phyloP scores from a whole-genome alignment of 2,113 vertebrate genomes.

The Arizona elegans region DNA sequence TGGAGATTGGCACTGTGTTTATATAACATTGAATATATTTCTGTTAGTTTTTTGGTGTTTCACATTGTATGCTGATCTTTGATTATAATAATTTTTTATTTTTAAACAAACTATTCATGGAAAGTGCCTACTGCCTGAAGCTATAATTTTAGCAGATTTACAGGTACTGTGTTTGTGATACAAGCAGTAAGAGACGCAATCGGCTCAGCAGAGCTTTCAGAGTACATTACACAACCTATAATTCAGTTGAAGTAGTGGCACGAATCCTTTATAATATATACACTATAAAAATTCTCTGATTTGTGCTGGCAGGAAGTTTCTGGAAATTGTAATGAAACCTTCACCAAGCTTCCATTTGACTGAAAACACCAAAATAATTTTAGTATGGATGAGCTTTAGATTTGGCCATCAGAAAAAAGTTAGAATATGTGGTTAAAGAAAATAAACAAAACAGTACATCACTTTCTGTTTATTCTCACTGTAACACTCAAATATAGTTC shows the following conservation, averaged over 20 bases:
- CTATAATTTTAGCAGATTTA: slow-evolving; percentile 43
- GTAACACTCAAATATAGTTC: neutral
- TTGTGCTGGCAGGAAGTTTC: slow-evolving; percentile 30
- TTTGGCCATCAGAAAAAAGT: neutral
- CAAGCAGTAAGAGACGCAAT: slow-evolving; percentile 32
- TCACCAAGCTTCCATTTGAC: slow-evolving; percentile 16
- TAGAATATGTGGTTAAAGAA: neutral
- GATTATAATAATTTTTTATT: slow-evolving; percentile 30
- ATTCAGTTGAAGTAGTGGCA: slow-evolving; percentile 26
- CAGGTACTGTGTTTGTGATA: slow-evolving; percentile 17
- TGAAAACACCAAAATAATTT: slow-evolving; percentile 34
- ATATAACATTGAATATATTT: neutral
- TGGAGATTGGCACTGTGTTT: neutral
- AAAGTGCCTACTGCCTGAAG: slow-evolving; percentile 21
- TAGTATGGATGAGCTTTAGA: neutral
- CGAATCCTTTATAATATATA: slow-evolving; percentile 30
- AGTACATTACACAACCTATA: slow-evolving; percentile 37
- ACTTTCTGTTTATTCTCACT: neutral
- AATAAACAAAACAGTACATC: neutral
- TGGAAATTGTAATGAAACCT: slow-evolving; percentile 11
- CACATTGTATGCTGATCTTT: slow-evolving; percentile 1
- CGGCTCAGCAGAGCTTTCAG: slow-evolving; percentile 41
- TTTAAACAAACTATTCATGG: slow-evolving; percentile 26
- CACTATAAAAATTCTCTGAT: slow-evolving; percentile 35
- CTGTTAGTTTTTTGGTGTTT: neutral